A percentile compares a stretch with the other conserved stretches of the same genome.
phyloP scores from a whole-genome alignment of 2,113 vertebrate genomes.

The Sciurus niger region DNA sequence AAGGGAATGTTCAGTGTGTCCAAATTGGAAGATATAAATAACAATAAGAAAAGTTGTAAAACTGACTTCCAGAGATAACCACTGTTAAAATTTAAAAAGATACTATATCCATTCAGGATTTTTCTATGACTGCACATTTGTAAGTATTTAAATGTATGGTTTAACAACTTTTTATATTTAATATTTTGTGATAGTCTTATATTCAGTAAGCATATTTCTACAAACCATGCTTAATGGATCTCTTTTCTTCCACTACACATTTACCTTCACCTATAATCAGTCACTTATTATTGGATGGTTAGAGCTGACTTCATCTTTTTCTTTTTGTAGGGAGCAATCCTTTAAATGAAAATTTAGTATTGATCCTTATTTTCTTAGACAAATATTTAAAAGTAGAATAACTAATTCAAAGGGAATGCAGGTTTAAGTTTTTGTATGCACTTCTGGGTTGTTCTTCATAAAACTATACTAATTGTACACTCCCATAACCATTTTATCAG shows the following conservation, averaged over 20 bases:
- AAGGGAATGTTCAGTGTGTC: background rate
- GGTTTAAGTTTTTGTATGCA: constrained; percentile 7
- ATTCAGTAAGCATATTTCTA: background rate
- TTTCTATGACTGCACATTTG: background rate
- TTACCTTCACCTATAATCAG: background rate
- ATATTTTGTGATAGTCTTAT: background rate
- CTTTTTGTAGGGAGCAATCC: background rate
- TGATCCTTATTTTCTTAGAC: background rate
- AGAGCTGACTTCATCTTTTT: background rate
- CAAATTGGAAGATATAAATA: background rate
- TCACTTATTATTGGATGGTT: background rate
- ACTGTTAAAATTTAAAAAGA: constrained; percentile 1
- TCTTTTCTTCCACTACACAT: background rate
- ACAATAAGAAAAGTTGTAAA: background rate
- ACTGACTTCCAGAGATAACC: background rate
- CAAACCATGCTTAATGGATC: background rate
- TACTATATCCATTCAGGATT: background rate
- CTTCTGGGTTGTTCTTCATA: background rate
- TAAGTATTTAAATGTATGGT: constrained; percentile 9
- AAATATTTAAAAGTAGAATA: constrained; percentile 12
- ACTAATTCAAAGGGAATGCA: background rate
- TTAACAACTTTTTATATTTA: background rate
- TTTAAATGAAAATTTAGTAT: background rate
- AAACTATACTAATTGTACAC: background rate
- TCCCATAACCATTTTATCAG: background rate